Evolutionary conservation across 2,888 invertebrate genomes (phyloP).

Genomic region (Chloroclysta siterata): DNA sequence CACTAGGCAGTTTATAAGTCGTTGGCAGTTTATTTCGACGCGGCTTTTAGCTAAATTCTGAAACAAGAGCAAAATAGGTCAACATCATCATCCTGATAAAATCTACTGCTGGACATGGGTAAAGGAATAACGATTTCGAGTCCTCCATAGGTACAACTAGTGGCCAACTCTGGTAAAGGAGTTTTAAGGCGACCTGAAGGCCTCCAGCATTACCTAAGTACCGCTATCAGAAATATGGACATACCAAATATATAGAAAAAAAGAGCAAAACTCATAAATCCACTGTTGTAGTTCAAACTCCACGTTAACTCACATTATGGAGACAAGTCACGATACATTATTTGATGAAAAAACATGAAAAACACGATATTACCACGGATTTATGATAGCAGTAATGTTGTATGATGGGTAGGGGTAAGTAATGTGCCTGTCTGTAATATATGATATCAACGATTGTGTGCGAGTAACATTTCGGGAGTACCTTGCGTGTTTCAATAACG

Average conservation of each 20-base stretch:
- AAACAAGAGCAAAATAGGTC: constrained; percentile 15
- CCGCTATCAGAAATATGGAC: background rate
- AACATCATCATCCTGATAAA: background rate
- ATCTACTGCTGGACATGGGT: background rate
- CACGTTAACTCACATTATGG: background rate
- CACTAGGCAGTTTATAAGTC: constrained; percentile 88
- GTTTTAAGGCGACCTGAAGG: too few species aligned
- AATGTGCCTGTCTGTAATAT: background rate
- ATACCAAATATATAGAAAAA: constrained; percentile 1
- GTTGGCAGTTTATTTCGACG: constrained; percentile 88
- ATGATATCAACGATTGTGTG: background rate
- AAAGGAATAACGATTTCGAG: too few species aligned
- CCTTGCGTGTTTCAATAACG: too few species aligned
- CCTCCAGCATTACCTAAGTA: too few species aligned
- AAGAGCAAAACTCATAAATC: constrained; percentile 8
- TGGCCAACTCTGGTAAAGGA: too few species aligned
- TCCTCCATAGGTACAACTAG: too few species aligned
- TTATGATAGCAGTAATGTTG: background rate
- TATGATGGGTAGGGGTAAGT: background rate
- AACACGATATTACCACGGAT: background rate
- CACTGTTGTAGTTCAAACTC: constrained; percentile 1
- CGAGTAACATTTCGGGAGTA: too few species aligned
- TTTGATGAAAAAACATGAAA: background rate
- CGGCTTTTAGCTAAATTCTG: constrained; percentile 87
- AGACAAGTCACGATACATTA: constrained; percentile 23